Percentiles rank a stretch among this genome's conserved stretches.
phyloP scores from a whole-genome alignment of 2,113 vertebrate genomes.

The Sebastes fasciatus region DNA sequence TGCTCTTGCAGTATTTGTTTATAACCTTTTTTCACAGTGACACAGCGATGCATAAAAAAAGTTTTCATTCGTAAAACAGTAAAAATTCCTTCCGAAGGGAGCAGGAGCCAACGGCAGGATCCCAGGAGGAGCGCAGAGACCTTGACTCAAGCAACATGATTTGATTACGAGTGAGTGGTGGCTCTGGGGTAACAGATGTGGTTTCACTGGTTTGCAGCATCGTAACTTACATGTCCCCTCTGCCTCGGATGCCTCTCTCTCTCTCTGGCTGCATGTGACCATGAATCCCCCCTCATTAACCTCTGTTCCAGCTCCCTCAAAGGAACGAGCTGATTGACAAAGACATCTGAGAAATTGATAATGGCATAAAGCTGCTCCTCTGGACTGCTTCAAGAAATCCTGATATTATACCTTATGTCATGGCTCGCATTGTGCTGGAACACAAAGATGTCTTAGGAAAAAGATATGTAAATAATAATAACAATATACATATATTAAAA shows the following conservation, averaged over 20 bases:
- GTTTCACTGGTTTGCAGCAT: conserved; percentile 46
- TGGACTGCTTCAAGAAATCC: conserved; percentile 50
- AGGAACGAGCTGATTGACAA: conserved; percentile 53
- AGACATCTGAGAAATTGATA: conserved; percentile 52
- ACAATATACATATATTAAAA: not conserved
- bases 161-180: conserved; percentile 30
- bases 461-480: no score
- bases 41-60: not conserved
- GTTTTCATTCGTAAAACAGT: conserved; percentile 23
- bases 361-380: conserved; percentile 44
- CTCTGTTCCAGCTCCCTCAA: conserved; percentile 48
- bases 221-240: conserved; percentile 13
- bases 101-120: not conserved
- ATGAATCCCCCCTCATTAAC: conserved; percentile 50
- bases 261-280: conserved; percentile 31
- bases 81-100: not conserved
- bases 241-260: conserved; percentile 9
- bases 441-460: not conserved
- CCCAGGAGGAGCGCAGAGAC: conserved; percentile 1
- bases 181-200: conserved; percentile 50
- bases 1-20: not conserved
- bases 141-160: conserved; percentile 39
- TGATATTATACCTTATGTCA: conserved; percentile 31
- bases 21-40: not conserved
- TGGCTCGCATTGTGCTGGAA: conserved; percentile 38